These are phyloP conservation scores for Petrocephalus sullivani DNA, from an alignment of 2,797 vertebrate species.

Conservation along the genomic window DNA sequence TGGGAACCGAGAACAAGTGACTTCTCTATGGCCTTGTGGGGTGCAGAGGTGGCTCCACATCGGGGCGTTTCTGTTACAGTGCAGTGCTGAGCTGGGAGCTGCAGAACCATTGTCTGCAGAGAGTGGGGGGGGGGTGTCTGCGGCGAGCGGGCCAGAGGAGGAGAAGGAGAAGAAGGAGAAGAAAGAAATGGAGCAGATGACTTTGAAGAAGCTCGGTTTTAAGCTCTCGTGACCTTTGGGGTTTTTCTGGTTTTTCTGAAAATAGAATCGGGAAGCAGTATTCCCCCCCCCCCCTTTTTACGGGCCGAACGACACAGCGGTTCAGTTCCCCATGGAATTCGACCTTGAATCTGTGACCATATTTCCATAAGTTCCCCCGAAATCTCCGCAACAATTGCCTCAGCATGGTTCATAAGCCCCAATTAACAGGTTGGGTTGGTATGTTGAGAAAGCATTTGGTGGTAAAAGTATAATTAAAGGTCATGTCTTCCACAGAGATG, in stretches of 20 bases:
- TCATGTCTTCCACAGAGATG: not conserved
- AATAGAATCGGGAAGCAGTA: not conserved
- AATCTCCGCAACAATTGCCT: not conserved
- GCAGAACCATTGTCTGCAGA: not conserved
- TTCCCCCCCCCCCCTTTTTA: not conserved
- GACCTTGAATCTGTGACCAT: not conserved
- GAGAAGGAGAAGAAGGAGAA: not conserved
- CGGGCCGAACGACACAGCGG: not conserved
- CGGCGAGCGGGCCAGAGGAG: not conserved
- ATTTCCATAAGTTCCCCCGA: not conserved
- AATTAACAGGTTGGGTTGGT: not conserved
- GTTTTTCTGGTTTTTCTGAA: not conserved
- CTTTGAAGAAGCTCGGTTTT: not conserved
- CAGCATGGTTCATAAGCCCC: not conserved
- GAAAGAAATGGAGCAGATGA: not conserved
- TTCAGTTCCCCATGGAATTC: not conserved
- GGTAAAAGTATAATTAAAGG: not conserved
- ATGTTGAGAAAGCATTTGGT: not conserved
- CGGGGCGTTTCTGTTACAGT: not conserved
- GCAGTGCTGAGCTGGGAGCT: not conserved
- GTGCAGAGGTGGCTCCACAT: not conserved
- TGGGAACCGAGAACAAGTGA: constrained; percentile 1
- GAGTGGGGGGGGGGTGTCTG: constrained; percentile 4
- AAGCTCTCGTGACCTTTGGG: not conserved
- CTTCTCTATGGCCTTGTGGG: not conserved